These are phyloP conservation scores for Colossoma macropomum DNA, from an alignment of 2,113 vertebrate species.

Conservation along the genomic window DNA sequence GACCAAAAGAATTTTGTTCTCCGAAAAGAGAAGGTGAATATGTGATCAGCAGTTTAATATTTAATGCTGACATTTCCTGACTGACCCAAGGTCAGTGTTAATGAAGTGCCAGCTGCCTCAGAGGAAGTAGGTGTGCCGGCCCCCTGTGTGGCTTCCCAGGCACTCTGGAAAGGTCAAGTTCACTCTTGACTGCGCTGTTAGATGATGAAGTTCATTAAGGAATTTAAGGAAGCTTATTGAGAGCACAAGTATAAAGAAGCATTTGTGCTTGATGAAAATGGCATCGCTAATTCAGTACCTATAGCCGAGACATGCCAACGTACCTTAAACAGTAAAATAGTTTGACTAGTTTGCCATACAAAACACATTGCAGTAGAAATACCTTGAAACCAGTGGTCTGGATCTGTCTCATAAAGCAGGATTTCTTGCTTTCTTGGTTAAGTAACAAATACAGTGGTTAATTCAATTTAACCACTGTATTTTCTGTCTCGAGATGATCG, in stretches of 20 bases:
- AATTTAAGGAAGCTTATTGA: not conserved
- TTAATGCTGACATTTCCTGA: slow-evolving; percentile 29
- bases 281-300: not conserved
- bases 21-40: slow-evolving; percentile 7
- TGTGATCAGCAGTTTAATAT: slow-evolving; percentile 42
- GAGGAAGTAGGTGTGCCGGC: not conserved
- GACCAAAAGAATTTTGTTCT: not conserved
- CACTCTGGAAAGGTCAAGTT: slow-evolving; percentile 34
- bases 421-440: too few species aligned
- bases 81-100: slow-evolving; percentile 31
- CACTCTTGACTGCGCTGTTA: not conserved
- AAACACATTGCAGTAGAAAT: too few species aligned
- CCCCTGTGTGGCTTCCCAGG: not conserved
- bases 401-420: too few species aligned
- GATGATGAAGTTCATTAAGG: not conserved
- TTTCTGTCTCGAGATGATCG: too few species aligned
- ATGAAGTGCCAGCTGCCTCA: slow-evolving; percentile 9
- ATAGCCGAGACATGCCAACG: not conserved
- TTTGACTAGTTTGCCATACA: not conserved
- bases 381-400: too few species aligned
- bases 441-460: too few species aligned
- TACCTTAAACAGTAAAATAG: not conserved
- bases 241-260: not conserved
- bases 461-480: too few species aligned
- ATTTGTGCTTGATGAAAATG: not conserved